phyloP scores from a whole-genome alignment of 2,888 invertebrate species.

The Cepaea hortensis region DNA sequence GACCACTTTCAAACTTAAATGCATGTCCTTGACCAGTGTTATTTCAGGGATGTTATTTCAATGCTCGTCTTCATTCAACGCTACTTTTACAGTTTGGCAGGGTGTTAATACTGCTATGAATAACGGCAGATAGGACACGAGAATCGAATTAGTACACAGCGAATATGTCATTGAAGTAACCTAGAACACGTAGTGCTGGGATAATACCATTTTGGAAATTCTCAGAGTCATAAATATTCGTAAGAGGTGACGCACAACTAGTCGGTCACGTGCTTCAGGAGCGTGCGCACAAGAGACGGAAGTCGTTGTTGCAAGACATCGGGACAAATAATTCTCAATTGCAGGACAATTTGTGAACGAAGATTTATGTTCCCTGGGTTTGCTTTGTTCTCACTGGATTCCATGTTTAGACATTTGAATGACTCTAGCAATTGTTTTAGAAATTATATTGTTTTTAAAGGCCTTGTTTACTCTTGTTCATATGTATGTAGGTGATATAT shows the following conservation, averaged over 20 bases:
- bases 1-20: no score
- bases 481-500: not conserved
- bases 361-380: no score
- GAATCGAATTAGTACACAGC: not conserved
- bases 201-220: not conserved
- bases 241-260: not conserved
- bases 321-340: not conserved
- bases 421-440: no score
- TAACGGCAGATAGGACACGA: not conserved
- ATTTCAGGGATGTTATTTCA: no score
- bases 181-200: not conserved
- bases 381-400: no score
- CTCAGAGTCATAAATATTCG: not conserved
- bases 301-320: not conserved
- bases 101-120: not conserved
- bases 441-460: no score
- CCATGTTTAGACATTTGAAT: no score
- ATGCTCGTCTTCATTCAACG: no score
- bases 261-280: not conserved
- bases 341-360: no score
- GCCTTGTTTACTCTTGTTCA: no score
- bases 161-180: not conserved
- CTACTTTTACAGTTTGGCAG: no score
- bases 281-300: not conserved
- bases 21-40: no score